A percentile compares a stretch with the other conserved stretches of the same genome.
Conservation (phyloP, 2,888 invertebrate genomes). For the Phalera bucephala region DNA sequence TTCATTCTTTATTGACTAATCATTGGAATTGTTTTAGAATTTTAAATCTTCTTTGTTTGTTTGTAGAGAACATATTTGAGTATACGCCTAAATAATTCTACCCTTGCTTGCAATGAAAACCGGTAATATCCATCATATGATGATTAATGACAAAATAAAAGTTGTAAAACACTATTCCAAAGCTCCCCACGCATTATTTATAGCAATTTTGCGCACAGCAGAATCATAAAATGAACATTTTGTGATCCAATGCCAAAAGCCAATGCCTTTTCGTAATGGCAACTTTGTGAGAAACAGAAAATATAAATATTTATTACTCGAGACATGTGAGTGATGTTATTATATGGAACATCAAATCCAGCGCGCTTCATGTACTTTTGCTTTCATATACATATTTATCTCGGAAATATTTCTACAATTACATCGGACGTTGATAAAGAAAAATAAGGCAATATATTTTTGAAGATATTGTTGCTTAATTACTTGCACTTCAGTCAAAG, state of each 20-base stretch:
- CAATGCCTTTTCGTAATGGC: slow-evolving; percentile 1
- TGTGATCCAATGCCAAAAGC: slow-evolving; percentile 11
- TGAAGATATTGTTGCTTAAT: too few species aligned
- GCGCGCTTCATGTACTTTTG: too few species aligned
- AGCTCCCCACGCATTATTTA: slow-evolving; percentile 22
- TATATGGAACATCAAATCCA: too few species aligned
- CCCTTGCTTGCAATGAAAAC: slow-evolving; percentile 9
- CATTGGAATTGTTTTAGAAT: too few species aligned
- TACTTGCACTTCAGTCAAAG: too few species aligned
- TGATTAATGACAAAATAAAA: slow-evolving; percentile 19
- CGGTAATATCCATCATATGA: slow-evolving; percentile 24
- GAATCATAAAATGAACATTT: slow-evolving; percentile 32
- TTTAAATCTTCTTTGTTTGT: neutral
- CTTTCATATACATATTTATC: too few species aligned
- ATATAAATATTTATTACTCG: too few species aligned
- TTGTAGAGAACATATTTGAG: neutral
- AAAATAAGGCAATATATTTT: too few species aligned
- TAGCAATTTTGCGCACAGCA: slow-evolving; percentile 30
- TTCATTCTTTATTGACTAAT: neutral
- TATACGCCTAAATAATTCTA: neutral
- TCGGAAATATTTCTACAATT: too few species aligned
- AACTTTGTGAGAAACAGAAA: too few species aligned
- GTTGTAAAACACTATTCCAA: slow-evolving; percentile 14
- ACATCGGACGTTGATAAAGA: too few species aligned
- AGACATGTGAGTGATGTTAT: too few species aligned